Evolutionary conservation across 2,888 invertebrate species (phyloP).

Genomic region (Germaria angustata): DNA sequence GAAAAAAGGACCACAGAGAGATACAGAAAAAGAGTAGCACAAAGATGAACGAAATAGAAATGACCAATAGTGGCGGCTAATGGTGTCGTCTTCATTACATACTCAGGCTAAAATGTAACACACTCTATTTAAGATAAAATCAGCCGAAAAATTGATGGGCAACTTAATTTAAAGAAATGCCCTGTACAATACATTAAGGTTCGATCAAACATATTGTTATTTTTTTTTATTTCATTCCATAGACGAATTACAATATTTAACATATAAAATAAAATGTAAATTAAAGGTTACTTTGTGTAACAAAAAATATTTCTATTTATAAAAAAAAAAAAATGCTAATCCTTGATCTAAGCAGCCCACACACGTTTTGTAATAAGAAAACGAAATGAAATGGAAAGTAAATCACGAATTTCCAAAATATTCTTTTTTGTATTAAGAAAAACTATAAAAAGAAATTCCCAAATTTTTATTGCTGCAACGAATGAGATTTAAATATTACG

Average conservation of each 20-base stretch:
- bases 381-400: neutral
- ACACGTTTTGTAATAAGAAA: conserved; percentile 49
- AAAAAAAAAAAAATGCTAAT: conserved; percentile 41
- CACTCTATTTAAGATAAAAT: conserved; percentile 53
- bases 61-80: neutral
- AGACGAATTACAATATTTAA: neutral
- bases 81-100: neutral
- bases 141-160: conserved; percentile 19
- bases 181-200: conserved; percentile 4
- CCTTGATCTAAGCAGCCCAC: conserved; percentile 53
- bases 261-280: conserved; percentile 5
- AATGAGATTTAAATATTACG: conserved; percentile 49
- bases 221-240: neutral
- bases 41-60: neutral
- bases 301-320: neutral
- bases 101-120: conserved; percentile 34
- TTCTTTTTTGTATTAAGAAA: neutral
- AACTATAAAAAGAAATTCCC: neutral
- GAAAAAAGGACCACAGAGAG: neutral
- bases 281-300: neutral
- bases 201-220: neutral
- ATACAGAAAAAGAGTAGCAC: neutral
- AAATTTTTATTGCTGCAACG: conserved; percentile 60
- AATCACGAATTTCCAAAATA: neutral
- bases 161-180: conserved; percentile 44